phyloP scores from a whole-genome alignment of 2,113 vertebrate genomes.

The Struthidea cinerea region DNA sequence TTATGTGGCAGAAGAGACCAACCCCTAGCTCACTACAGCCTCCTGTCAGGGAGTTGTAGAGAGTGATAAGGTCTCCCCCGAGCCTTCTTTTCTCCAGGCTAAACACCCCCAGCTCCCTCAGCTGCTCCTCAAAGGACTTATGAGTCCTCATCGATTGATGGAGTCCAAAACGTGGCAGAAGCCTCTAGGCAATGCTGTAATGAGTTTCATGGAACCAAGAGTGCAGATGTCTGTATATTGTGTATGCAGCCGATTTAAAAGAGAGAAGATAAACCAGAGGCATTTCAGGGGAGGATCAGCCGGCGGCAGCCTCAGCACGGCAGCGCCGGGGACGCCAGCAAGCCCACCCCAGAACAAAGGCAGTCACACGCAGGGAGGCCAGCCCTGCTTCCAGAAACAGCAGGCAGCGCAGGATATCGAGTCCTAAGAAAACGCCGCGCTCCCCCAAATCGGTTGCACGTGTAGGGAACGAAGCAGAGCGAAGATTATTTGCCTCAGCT shows the following conservation, averaged over 20 bases:
- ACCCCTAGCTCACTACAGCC: not conserved
- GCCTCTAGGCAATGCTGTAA: not conserved
- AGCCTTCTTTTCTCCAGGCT: not conserved
- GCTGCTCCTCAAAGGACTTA: not conserved
- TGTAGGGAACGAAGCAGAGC: not conserved
- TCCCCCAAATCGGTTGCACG: not conserved
- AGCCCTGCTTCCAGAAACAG: not conserved
- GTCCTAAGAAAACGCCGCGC: not conserved
- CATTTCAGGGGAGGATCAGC: not conserved
- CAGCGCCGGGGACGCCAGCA: fast-evolving
- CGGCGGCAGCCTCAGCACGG: not conserved
- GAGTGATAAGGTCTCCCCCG: not conserved
- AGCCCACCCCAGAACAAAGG: slow-evolving; percentile 36
- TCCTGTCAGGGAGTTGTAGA: not conserved
- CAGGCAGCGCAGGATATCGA: not conserved
- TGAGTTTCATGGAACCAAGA: not conserved
- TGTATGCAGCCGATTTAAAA: not conserved
- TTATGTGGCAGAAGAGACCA: not conserved
- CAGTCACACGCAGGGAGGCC: fast-evolving
- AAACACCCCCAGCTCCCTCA: not conserved
- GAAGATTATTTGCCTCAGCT: not conserved
- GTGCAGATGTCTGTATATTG: not conserved
- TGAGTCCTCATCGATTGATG: not conserved
- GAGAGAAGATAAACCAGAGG: not conserved
- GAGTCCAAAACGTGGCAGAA: not conserved